Evolutionary conservation across 2,113 vertebrate genomes (phyloP), one percentile per base, ranked within the genome.

Genomic region (Pimephales promelas): DNA sequence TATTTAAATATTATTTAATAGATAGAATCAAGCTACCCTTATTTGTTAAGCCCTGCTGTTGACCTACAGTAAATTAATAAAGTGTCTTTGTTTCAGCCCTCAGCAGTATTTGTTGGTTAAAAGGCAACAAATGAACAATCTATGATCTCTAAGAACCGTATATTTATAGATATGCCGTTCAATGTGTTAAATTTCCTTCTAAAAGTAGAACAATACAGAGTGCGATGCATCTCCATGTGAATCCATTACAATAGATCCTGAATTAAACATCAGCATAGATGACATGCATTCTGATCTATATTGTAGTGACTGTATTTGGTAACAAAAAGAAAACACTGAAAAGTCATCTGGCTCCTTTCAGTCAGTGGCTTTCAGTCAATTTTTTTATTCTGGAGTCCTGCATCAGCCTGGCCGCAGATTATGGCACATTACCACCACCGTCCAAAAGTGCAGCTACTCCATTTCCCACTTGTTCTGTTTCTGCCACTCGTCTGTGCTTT

Each of bases 361-460:
- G n/a, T 45, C 34, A 78, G 34, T 78, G 34, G 57, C 56, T 61
- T 31, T n/a, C n/a, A n/a, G n/a, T n/a, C 56, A 24, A 26, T 49
- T 22, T 52, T 76, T 62, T 47, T 47, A 34, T 18, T 79, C 59
- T 79, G 43, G 16, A 64, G 16, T 66, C 59, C 59, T 52, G 31
- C 16, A 24, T n/a, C n/a, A n/a, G n/a, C n/a, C n/a, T n/a, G n/a
- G n/a, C n/a, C n/a, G 62, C 54, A 81, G 34, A 87, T 87, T 84
- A 57, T 62, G 57, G 45, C 49, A 68, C 70, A 82, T 87, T 78
- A 82, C 24, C 71, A 62, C 47, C 52, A 78, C 71, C 68, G 13
- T 26, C 62, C 28, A 28, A 85, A 82, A 85, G 61, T 82, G 64
- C 62, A 83, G 64, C 24, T 31, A 28, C 68, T 74, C 75, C 31